Evolutionary conservation across 1,140 invertebrate genomes (phyloP).

Genomic region (Ptiloglossa arizonensis): DNA sequence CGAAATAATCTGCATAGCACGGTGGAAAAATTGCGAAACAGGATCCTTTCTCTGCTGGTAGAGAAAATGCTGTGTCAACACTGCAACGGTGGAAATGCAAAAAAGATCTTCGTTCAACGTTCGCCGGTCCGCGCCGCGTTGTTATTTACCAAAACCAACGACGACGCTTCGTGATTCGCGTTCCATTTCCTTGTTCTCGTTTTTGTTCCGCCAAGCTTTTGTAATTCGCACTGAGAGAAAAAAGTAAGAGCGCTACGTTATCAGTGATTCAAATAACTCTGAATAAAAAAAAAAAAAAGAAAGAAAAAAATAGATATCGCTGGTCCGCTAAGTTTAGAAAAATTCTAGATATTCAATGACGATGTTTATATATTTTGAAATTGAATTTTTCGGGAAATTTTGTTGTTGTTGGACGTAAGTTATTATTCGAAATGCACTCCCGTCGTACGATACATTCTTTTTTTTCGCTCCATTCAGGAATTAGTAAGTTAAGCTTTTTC

Average conservation of each 20-base stretch:
- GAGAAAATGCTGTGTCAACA: slow-evolving; percentile 29
- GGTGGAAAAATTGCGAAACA: slow-evolving; percentile 1
- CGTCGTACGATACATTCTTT: too few relatives aligned
- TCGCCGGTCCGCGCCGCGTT: neutral
- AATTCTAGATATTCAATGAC: too few relatives aligned
- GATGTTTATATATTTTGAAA: too few relatives aligned
- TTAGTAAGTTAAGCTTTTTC: too few relatives aligned
- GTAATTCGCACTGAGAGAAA: neutral
- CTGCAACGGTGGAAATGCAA: slow-evolving; percentile 26
- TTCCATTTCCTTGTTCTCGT: neutral
- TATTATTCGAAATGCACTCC: too few relatives aligned
- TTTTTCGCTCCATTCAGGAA: too few relatives aligned
- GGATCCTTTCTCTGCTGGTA: neutral
- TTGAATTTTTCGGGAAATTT: too few relatives aligned
- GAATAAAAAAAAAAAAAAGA: neutral
- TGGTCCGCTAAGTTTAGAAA: too few relatives aligned
- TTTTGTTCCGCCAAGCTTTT: neutral
- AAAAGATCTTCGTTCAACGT: slow-evolving; percentile 22
- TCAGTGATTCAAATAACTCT: neutral
- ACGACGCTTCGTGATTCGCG: slow-evolving; percentile 16
- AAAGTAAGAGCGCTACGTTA: neutral
- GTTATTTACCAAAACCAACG: slow-evolving; percentile 38
- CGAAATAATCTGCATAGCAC: slow-evolving; percentile 17
- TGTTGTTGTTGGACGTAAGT: too few relatives aligned
- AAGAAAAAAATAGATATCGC: too few relatives aligned